Evolutionary conservation across 2,797 vertebrate genomes (phyloP), one percentile per base, ranked within the genome.

Genomic region (Scolopax rusticola): DNA sequence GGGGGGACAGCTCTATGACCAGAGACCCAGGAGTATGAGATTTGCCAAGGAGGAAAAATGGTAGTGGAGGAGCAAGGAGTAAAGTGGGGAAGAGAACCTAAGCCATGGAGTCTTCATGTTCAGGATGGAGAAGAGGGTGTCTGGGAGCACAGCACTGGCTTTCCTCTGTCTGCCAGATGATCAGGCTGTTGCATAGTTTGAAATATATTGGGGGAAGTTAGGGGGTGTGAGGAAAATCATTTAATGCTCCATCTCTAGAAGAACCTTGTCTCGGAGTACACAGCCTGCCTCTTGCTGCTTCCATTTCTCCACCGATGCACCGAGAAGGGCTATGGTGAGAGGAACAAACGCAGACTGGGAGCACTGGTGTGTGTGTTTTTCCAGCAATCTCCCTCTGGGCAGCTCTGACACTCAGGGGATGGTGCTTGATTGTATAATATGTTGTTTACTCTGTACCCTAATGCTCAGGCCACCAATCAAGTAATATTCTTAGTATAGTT

Each of bases 381-480:
- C 48, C 76, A 73, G 0, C 33, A 54, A 28, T 41, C 27, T 95
- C 67, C 59, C 83, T 65, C 50, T 27, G 57, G 86, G 83, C 84
- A 95, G 59, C 70, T 85, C 43, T 32, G 67, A 33, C 40, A 79
- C 74, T 87, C 16, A 0, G 38, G 61, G 59, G 56, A 84, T 28
- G 47, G 12, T 84, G 64, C 73, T 91, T 71, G 51, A 30, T 85
- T 87, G 54, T 73, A 12, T 79, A 79, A 43, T 30, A 24, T 0
- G 2, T 75, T 93, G 69, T 95, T 95, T 93, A 91, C 63, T 79
- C 75, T 41, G 15, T 50, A 48, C 63, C 57, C 67, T 45, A 75
- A 71, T 8, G 45, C 38, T 71, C 33, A 51, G 81, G 70, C 73
- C 50, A 78, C 80, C 2, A 7, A 76, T 74, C 4, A 4, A 69